Evolutionary conservation across 2,797 vertebrate species (phyloP).

Genomic region (Sus cebifrons): DNA sequence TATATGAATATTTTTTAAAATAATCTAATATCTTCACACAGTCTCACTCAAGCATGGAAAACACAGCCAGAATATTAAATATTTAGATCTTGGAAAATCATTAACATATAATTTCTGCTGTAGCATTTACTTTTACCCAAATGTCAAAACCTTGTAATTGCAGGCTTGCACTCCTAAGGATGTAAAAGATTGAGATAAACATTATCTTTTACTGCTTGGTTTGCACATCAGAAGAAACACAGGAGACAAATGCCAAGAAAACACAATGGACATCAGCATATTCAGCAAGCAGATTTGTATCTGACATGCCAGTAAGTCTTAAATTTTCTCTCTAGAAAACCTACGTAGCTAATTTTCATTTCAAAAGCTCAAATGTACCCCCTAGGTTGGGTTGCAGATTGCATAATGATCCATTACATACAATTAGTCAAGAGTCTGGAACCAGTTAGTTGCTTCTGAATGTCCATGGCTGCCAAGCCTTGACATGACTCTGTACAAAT

Average conservation of each 20-base stretch:
- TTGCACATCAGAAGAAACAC: neutral
- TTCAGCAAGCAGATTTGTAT: constrained; percentile 63
- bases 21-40: constrained; percentile 21
- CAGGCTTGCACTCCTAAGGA: constrained; percentile 2
- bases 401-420: constrained; percentile 43
- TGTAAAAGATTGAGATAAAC: constrained; percentile 58
- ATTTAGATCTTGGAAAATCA: constrained; percentile 23
- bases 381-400: constrained; percentile 54
- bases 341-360: constrained; percentile 72
- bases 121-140: constrained; percentile 43
- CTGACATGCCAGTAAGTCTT: constrained; percentile 61
- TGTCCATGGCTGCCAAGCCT: neutral
- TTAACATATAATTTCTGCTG: constrained; percentile 28
- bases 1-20: constrained; percentile 30
- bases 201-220: constrained; percentile 2
- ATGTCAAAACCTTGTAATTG: constrained; percentile 43
- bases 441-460: constrained; percentile 70
- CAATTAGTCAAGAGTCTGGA: constrained; percentile 57
- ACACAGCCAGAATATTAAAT: constrained; percentile 14
- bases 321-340: constrained; percentile 76
- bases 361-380: constrained; percentile 70
- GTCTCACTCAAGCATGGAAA: constrained; percentile 53
- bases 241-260: constrained; percentile 39
- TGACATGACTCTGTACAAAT: constrained; percentile 67
- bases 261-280: neutral